Percentiles rank a stretch among this genome's conserved stretches.
Evolutionary conservation across 2,113 vertebrate genomes (phyloP).

Genomic region (Halcyon senegalensis): DNA sequence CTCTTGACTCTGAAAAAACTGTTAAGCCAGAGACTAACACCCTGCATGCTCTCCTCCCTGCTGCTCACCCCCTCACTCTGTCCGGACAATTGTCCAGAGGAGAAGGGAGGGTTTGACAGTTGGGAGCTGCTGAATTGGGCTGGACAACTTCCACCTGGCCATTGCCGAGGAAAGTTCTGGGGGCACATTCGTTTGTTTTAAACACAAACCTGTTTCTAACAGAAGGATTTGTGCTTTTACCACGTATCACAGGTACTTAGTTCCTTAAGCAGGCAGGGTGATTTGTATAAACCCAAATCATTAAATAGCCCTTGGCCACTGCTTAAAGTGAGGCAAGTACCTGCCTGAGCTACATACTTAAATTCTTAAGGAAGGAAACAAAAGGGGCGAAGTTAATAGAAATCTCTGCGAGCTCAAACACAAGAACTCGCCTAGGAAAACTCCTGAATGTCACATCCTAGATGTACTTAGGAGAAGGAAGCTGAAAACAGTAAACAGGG

Average conservation of each 20-base stretch:
- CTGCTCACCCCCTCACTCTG: background rate
- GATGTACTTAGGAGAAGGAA: background rate
- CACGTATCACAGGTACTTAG: background rate
- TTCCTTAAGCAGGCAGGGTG: background rate
- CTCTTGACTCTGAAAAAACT: background rate
- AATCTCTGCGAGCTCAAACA: background rate
- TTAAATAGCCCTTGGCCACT: slow-evolving; percentile 47
- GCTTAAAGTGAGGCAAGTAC: slow-evolving; percentile 43
- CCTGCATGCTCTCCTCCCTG: too few relatives aligned
- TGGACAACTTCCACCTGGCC: background rate
- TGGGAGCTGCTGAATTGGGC: background rate
- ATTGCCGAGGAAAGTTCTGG: background rate
- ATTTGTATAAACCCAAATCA: slow-evolving; percentile 31
- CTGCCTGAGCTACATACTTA: slow-evolving; percentile 2
- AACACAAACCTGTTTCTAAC: background rate
- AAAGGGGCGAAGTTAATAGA: background rate
- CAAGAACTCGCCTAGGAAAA: background rate
- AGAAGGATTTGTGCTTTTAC: slow-evolving; percentile 1
- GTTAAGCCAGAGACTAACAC: background rate
- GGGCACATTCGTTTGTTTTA: background rate
- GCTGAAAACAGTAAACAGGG: background rate
- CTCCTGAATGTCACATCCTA: background rate
- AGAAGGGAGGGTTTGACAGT: background rate
- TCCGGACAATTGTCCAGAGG: background rate
- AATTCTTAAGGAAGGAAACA: slow-evolving; percentile 2